phyloP scores from a whole-genome alignment of 2,113 vertebrate species.

The Oenanthe melanoleuca region DNA sequence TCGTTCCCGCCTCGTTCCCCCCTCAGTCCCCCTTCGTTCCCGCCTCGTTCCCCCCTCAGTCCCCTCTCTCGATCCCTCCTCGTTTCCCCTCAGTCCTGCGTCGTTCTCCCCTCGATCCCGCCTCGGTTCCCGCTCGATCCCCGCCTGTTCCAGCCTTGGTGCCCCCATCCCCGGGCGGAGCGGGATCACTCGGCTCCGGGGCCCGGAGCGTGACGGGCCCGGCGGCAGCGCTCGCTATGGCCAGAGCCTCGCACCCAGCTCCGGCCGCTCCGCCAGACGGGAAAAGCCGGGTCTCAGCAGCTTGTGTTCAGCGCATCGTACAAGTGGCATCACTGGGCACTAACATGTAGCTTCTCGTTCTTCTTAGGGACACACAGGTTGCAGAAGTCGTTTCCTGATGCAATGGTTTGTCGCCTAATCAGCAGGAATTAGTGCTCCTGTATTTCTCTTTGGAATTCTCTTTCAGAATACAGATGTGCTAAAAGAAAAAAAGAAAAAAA shows the following conservation, averaged over 20 bases:
- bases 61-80: too few relatives aligned
- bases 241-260: background rate
- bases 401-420: background rate
- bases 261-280: background rate
- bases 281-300: background rate
- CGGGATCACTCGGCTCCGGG: too few relatives aligned
- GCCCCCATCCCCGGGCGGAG: too few relatives aligned
- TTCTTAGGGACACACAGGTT: background rate
- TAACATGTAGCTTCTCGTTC: background rate
- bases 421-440: background rate
- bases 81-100: too few relatives aligned
- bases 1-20: too few relatives aligned
- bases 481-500: background rate
- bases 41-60: too few relatives aligned
- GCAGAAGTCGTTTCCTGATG: background rate
- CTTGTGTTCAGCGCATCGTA: too few relatives aligned
- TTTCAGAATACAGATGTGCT: constrained; percentile 88
- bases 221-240: background rate
- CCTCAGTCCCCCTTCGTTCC: too few relatives aligned
- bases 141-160: background rate
- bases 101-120: too few relatives aligned
- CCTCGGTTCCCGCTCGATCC: too few relatives aligned
- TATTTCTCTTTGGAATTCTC: constrained; percentile 84
- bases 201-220: too few relatives aligned
- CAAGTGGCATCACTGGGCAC: background rate